phyloP scores from a whole-genome alignment of 2,888 invertebrate species.

The Cactoblastis cactorum region DNA sequence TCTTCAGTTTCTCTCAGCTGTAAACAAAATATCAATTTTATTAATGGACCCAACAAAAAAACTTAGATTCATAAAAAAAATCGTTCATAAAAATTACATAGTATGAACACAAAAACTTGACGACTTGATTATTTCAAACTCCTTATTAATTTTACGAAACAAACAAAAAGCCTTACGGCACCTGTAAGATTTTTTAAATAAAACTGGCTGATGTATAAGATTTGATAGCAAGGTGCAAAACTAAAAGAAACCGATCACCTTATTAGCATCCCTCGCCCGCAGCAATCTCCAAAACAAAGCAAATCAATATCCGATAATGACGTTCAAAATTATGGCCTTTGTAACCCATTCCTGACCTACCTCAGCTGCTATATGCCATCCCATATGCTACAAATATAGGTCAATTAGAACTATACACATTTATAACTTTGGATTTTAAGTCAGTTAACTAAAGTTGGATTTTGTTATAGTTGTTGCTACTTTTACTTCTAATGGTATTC shows the following conservation, averaged over 20 bases:
- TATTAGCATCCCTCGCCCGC: conserved; percentile 54
- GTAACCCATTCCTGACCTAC: conserved; percentile 64
- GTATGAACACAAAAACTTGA: conserved; percentile 13
- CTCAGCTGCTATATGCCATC: conserved; percentile 62
- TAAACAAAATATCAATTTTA: too few relatives aligned
- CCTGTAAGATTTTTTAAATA: conserved; percentile 62
- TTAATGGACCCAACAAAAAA: too few relatives aligned
- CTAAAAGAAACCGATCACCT: conserved; percentile 54
- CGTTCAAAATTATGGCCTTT: conserved; percentile 58
- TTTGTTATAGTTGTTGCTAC: conserved; percentile 19
- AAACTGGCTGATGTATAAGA: conserved; percentile 41
- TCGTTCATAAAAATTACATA: too few relatives aligned
- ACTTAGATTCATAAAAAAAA: too few relatives aligned
- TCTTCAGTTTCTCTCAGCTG: too few relatives aligned
- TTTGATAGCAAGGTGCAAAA: conserved; percentile 73
- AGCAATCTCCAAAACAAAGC: conserved; percentile 58
- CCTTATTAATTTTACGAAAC: conserved; percentile 15
- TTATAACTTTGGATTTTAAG: background rate
- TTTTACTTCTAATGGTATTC: conserved; percentile 27
- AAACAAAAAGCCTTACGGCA: conserved; percentile 36
- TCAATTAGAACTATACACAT: conserved; percentile 45
- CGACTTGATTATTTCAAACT: background rate
- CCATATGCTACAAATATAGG: conserved; percentile 69
- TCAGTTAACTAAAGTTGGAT: conserved; percentile 22
- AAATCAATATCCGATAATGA: conserved; percentile 64